These are phyloP conservation scores for Myiopsitta monachus DNA, from an alignment of 2,113 vertebrate species.

Conservation along the genomic window DNA sequence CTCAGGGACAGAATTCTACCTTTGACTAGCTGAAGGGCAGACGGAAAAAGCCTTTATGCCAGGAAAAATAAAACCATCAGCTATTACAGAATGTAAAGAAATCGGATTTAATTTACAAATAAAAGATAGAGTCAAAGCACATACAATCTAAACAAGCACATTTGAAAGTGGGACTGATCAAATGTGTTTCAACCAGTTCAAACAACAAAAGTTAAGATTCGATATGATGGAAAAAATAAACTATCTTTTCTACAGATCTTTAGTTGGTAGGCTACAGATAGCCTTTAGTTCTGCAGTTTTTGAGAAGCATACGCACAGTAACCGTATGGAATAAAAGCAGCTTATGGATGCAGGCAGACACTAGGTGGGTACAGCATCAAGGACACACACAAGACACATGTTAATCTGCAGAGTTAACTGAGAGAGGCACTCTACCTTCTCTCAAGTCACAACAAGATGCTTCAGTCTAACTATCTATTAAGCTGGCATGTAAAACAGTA, in stretches of 20 bases:
- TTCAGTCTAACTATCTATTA: not conserved
- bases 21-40: slow-evolving; percentile 64
- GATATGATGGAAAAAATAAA: not conserved
- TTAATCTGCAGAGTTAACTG: not conserved
- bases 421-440: not conserved
- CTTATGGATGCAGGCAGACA: not conserved
- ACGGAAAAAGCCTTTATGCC: slow-evolving; percentile 39
- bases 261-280: not conserved
- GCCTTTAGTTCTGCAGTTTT: not conserved
- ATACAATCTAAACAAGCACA: not conserved
- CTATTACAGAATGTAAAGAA: slow-evolving; percentile 58
- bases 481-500: not conserved
- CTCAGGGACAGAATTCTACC: slow-evolving; percentile 57
- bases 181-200: not conserved
- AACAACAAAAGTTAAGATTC: not conserved
- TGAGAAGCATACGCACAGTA: not conserved
- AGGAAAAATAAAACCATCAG: slow-evolving; percentile 67
- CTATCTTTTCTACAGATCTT: not conserved
- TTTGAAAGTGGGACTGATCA: not conserved
- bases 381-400: not conserved
- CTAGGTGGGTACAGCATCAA: not conserved
- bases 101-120: slow-evolving; percentile 58
- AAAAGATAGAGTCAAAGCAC: slow-evolving; percentile 17
- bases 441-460: not conserved
- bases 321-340: not conserved